Conservation (phyloP, 2,888 invertebrate species). For the Liopterus haemorrhoidalis region DNA sequence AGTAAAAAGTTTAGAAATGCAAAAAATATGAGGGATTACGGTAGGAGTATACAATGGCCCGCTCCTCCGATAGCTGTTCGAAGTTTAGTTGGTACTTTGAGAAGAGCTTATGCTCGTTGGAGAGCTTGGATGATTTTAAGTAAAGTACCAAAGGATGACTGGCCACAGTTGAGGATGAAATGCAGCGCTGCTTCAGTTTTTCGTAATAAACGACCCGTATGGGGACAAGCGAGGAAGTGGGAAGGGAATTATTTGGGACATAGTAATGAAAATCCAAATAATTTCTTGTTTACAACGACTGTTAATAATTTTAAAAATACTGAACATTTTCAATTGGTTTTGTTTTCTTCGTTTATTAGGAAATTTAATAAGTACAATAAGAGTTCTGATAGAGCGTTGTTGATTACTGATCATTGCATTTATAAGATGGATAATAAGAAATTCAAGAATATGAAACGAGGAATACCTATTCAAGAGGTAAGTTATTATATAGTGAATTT, state of each 20-base stretch:
- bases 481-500: too few relatives aligned
- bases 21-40: conserved; percentile 64
- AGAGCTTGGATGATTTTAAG: conserved; percentile 79
- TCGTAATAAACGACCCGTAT: conserved; percentile 58
- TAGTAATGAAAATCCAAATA: conserved; percentile 61
- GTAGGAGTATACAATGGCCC: conserved; percentile 79
- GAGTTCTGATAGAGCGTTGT: conserved; percentile 75
- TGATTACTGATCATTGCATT: conserved; percentile 77
- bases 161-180: conserved; percentile 81
- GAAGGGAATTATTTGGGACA: conserved; percentile 74
- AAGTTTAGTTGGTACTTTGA: conserved; percentile 55
- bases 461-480: conserved; percentile 72
- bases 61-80: conserved; percentile 64
- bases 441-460: conserved; percentile 82
- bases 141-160: conserved; percentile 72
- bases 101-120: conserved; percentile 71
- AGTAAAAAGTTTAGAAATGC: conserved; percentile 60
- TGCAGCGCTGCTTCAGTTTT: conserved; percentile 69
- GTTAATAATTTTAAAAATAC: conserved; percentile 62
- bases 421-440: conserved; percentile 83
- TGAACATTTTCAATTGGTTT: conserved; percentile 56
- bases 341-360: conserved; percentile 63
- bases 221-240: conserved; percentile 77
- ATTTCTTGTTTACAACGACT: conserved; percentile 59
- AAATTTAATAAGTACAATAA: conserved; percentile 64